Evolutionary conservation across 2,888 invertebrate species (phyloP).

Genomic region (Hermaeophaga mercurialis): DNA sequence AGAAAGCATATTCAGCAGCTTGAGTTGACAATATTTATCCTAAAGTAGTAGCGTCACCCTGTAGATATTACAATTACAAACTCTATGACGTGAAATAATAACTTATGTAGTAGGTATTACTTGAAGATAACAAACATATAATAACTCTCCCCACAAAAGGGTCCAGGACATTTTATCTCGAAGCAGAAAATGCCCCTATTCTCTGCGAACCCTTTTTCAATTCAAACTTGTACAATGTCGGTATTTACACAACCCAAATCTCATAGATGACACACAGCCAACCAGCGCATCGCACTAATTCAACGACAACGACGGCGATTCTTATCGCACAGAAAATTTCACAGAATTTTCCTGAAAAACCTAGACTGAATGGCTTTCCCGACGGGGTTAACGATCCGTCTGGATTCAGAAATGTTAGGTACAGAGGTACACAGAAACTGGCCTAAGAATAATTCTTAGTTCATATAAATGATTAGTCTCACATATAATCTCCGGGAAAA

Average conservation of each 20-base stretch:
- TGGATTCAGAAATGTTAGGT: constrained; percentile 10
- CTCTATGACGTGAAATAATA: neutral
- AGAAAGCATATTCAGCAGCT: too few relatives aligned
- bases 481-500: too few relatives aligned
- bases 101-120: neutral
- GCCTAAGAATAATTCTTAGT: too few relatives aligned
- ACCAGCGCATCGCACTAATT: neutral
- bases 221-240: constrained; percentile 12
- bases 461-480: too few relatives aligned
- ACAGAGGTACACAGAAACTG: neutral
- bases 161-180: constrained; percentile 7
- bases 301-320: neutral
- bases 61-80: too few relatives aligned
- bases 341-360: constrained; percentile 1
- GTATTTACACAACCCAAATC: neutral
- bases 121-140: neutral
- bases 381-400: constrained; percentile 18
- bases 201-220: constrained; percentile 2
- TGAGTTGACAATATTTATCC: too few relatives aligned
- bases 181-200: constrained; percentile 12
- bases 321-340: constrained; percentile 12
- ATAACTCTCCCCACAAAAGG: constrained; percentile 4
- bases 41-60: too few relatives aligned
- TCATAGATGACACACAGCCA: neutral
- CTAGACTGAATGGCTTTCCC: constrained; percentile 4